These are phyloP conservation scores for Anthoscopus minutus DNA, from an alignment of 2,113 vertebrate species.

Conservation along the genomic window DNA sequence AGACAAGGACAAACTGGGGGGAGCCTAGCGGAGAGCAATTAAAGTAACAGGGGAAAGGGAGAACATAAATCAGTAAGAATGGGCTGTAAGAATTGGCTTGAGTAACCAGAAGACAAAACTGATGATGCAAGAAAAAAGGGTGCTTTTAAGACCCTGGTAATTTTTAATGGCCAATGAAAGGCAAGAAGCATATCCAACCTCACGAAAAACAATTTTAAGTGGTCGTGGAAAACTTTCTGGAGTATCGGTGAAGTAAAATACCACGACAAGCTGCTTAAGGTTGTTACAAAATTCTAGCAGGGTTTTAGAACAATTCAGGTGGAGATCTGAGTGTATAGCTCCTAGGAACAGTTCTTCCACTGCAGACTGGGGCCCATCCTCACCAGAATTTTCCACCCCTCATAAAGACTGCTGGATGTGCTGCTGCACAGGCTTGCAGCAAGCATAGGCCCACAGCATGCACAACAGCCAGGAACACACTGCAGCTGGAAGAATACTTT, in stretches of 20 bases:
- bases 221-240: not conserved
- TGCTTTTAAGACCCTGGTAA: not conserved
- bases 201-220: not conserved
- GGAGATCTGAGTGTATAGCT: not conserved
- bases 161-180: not conserved
- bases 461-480: not conserved
- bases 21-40: not conserved
- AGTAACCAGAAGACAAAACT: not conserved
- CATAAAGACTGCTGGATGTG: not conserved
- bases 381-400: not conserved
- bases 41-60: not conserved
- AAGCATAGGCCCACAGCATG: not conserved
- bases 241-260: not conserved
- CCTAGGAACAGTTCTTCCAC: not conserved
- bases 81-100: not conserved
- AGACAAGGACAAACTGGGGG: not conserved
- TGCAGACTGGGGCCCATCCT: not conserved
- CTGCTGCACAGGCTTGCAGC: not conserved
- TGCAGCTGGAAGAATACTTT: not conserved
- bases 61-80: not conserved
- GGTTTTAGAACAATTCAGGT: not conserved
- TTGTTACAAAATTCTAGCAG: not conserved
- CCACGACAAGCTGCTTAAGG: not conserved
- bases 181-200: not conserved
- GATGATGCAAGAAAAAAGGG: not conserved